Conservation (phyloP, 2,888 invertebrate genomes). For the Eudasyphora cyanicolor region DNA sequence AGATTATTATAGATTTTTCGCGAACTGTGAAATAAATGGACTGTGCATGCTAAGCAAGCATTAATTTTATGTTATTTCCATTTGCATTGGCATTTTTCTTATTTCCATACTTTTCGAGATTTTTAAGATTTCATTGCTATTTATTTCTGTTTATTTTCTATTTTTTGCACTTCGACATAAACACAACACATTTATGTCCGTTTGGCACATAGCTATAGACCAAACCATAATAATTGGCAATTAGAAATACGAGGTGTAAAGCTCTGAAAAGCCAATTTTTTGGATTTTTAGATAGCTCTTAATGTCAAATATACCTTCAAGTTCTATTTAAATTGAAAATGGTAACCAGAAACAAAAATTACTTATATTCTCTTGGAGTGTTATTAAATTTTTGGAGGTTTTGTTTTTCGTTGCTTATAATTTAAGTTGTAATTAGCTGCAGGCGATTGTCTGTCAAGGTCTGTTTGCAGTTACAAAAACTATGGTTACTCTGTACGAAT, state of each 20-base stretch:
- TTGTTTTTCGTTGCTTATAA: not conserved
- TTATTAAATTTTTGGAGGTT: constrained; percentile 8
- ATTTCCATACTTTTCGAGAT: constrained; percentile 29
- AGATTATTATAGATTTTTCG: constrained; percentile 34
- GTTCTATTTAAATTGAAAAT: constrained; percentile 24
- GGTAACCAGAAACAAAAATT: not conserved
- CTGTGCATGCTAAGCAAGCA: constrained; percentile 56
- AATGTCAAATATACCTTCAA: constrained; percentile 59
- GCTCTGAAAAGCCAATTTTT: constrained; percentile 48
- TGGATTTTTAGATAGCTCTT: constrained; percentile 39
- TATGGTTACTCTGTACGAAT: no score
- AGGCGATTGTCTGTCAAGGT: constrained; percentile 6
- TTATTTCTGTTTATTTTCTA: not conserved
- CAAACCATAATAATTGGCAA: constrained; percentile 49
- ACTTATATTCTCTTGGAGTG: not conserved
- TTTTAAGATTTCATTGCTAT: constrained; percentile 34
- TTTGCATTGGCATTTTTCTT: constrained; percentile 29
- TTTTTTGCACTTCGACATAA: not conserved
- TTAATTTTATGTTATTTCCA: constrained; percentile 43
- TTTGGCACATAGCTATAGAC: not conserved
- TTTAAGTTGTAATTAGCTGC: not conserved
- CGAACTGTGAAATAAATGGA: constrained; percentile 27
- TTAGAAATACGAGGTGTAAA: constrained; percentile 64
- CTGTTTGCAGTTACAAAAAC: not conserved
- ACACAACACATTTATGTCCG: not conserved